Base-by-base conservation (phyloP, 2,797 vertebrate species). In the Falco biarmicus region DNA sequence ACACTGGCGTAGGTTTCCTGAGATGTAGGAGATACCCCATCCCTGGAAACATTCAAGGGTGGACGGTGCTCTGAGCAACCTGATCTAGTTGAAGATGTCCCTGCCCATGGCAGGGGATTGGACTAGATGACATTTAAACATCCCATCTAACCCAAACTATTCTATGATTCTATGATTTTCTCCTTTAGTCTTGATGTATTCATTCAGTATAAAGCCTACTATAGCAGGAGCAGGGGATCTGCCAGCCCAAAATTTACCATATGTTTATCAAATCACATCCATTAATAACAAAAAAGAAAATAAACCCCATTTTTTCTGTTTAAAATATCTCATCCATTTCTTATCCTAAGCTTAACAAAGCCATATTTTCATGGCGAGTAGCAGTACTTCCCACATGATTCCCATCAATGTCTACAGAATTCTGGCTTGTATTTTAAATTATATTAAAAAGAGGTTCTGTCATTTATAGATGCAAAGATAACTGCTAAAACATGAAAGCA, bases 401-500 rank as follows among this genome's bases (percentile, higher is more conserved):
- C 60, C 71, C 84, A 94, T 66, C 84, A 89, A 73, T 34, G 69
- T 91, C 95, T 91, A 41, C 94, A 93, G 87, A 91, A 87, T 56
- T 45, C 45, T 71, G 92, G 39, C 54, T 92, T 95, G 95, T 90
- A 86, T 96, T 95, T 92, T 71, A 95, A 95, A 95, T 59, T 5
- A 47, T 87, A 92, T 80, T 77, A 85, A 95, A 89, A 87, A 87
- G 61, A 87, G 45, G 7, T 79, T 93, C 70, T 97, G 93, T 89
- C 84, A 96, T 93, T 87, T 96, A 64, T 12, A 71, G 86, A 81
- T 86, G 90, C 82, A 84, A 93, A 96, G 92, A 91, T 78, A 94
- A 95, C 90, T 92, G 65, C 86, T 61, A 68, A 91, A 95, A 96
- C 81, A 89, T 51, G 89, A 96, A 94, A 94, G 91, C 56, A 77